These are phyloP conservation scores for Leptarthrus brevirostris DNA, from an alignment of 2,888 invertebrate species.

Conservation along the genomic window DNA sequence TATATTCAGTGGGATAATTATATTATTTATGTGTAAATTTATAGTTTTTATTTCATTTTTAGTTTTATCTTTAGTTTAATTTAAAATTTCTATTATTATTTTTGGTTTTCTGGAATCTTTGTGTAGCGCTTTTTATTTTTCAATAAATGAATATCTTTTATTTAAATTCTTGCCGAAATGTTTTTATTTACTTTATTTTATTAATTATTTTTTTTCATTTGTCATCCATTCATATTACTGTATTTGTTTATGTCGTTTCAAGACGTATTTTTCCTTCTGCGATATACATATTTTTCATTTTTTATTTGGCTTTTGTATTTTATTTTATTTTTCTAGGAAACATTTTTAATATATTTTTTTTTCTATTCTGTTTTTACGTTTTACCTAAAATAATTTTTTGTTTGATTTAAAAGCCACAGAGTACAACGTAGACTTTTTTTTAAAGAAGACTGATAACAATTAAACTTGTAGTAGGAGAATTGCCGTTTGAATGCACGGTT, in stretches of 20 bases:
- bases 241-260: background rate
- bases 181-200: constrained; percentile 39
- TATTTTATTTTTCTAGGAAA: background rate
- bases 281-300: background rate
- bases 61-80: constrained; percentile 40
- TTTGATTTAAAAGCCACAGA: too few species aligned
- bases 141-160: constrained; percentile 46
- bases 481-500: background rate
- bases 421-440: background rate
- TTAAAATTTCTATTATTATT: constrained; percentile 35
- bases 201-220: constrained; percentile 17
- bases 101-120: constrained; percentile 33
- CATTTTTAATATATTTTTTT: background rate
- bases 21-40: constrained; percentile 25
- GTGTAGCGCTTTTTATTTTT: constrained; percentile 42
- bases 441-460: background rate
- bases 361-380: too few species aligned
- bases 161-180: constrained; percentile 38
- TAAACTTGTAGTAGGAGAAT: background rate
- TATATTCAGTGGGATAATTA: constrained; percentile 22
- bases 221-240: background rate
- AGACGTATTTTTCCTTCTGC: background rate
- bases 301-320: too few species aligned
- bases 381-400: too few species aligned
- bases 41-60: constrained; percentile 37